Conservation (phyloP, 2,888 invertebrate genomes). For the Lochmaea crataegi region DNA sequence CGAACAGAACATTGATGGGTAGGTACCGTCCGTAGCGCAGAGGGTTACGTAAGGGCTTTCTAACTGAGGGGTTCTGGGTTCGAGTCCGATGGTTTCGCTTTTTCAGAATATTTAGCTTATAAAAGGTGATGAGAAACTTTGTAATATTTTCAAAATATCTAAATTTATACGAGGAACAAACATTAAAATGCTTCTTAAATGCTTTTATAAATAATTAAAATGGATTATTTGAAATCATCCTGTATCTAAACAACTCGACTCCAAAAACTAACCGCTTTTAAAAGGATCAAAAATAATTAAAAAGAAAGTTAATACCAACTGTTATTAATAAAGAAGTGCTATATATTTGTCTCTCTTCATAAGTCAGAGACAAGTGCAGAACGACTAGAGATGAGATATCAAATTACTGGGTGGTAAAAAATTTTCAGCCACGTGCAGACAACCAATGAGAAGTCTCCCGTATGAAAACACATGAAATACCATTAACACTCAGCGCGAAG, state of each 20-base stretch:
- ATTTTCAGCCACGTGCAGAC: slow-evolving; percentile 56
- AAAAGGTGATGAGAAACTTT: no score
- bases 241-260: not conserved
- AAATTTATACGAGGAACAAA: no score
- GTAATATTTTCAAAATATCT: no score
- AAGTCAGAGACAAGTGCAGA: slow-evolving; percentile 49
- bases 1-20: no score
- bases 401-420: slow-evolving; percentile 49
- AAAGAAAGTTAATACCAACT: slow-evolving; percentile 30
- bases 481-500: slow-evolving; percentile 49
- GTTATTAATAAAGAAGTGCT: slow-evolving; percentile 22
- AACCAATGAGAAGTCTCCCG: slow-evolving; percentile 50
- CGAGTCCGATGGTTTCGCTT: no score
- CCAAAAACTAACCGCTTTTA: not conserved
- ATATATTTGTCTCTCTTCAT: slow-evolving; percentile 26
- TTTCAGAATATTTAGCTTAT: no score
- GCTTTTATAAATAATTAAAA: not conserved
- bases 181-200: not conserved
- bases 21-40: no score
- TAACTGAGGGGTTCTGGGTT: no score
- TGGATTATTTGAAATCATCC: not conserved
- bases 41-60: no score
- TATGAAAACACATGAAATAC: slow-evolving; percentile 51
- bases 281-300: slow-evolving; percentile 12
- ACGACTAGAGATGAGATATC: slow-evolving; percentile 45